Evolutionary conservation across 2,888 invertebrate species (phyloP).

Genomic region (Desoria tigrina): DNA sequence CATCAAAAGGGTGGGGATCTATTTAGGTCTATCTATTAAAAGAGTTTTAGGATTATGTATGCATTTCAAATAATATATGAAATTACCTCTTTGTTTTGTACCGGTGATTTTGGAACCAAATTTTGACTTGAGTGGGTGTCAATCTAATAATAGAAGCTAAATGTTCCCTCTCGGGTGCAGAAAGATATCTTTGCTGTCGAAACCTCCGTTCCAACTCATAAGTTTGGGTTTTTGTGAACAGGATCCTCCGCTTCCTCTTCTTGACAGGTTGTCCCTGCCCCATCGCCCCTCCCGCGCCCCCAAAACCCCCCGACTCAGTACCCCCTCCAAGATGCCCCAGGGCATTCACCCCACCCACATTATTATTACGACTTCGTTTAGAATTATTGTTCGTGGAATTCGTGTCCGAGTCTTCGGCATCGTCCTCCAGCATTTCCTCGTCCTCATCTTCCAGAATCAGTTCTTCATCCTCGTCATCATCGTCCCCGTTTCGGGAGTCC

Average conservation of each 20-base stretch:
- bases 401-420: constrained; percentile 45
- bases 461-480: constrained; percentile 58
- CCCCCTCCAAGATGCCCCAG: too few species aligned
- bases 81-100: constrained; percentile 51
- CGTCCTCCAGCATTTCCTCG: constrained; percentile 56
- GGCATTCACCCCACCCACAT: too few species aligned
- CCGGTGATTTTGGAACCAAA: constrained; percentile 54
- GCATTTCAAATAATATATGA: too few species aligned
- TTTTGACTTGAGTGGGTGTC: constrained; percentile 87
- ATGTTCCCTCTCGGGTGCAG: constrained; percentile 96
- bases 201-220: constrained; percentile 93
- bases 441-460: constrained; percentile 55
- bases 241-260: constrained; percentile 90
- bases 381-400: constrained; percentile 4
- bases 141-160: constrained; percentile 90
- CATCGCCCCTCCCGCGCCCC: too few species aligned
- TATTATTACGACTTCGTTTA: too few species aligned
- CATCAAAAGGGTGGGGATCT: too few species aligned
- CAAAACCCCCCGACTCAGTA: too few species aligned
- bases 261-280: constrained; percentile 60
- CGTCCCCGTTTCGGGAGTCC: too few species aligned
- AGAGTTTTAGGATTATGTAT: too few species aligned
- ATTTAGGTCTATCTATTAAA: too few species aligned
- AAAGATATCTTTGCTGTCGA: constrained; percentile 92
- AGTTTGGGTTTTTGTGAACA: constrained; percentile 97